A percentile compares a stretch with the other conserved stretches of the same genome.
These are phyloP conservation scores for Acinonyx jubatus DNA, from an alignment of 2,113 vertebrate genomes.

Conservation along the genomic window DNA sequence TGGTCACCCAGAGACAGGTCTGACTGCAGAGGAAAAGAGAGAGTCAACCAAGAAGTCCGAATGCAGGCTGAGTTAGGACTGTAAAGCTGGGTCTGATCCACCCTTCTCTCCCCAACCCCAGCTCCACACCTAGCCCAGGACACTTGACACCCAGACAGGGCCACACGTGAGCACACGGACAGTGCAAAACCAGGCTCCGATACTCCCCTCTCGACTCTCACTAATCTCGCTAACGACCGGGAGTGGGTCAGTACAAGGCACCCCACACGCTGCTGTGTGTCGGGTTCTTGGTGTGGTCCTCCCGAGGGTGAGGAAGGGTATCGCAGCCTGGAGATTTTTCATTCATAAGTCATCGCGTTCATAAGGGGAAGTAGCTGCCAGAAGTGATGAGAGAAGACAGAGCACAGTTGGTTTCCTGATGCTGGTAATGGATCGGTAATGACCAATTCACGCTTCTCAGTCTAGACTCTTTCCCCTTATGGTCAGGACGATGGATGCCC, in stretches of 20 bases:
- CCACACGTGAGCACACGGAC: neutral
- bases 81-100: neutral
- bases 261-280: neutral
- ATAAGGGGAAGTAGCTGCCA: neutral
- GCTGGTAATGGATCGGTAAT: constrained; percentile 29
- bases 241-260: neutral
- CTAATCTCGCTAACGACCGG: neutral
- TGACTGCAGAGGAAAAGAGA: neutral
- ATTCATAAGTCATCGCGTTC: constrained; percentile 25
- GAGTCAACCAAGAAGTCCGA: neutral
- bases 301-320: neutral
- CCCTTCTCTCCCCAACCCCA: neutral
- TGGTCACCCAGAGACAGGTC: neutral
- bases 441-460: neutral
- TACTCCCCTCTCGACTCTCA: neutral
- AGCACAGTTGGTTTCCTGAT: neutral
- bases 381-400: neutral
- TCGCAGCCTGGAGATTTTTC: neutral
- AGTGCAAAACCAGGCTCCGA: neutral
- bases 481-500: neutral
- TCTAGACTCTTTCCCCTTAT: neutral
- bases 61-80: neutral
- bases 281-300: neutral
- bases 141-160: neutral
- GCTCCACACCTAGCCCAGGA: neutral